Conservation (phyloP, 1,140 invertebrate species). For the Ceratina japonica region DNA sequence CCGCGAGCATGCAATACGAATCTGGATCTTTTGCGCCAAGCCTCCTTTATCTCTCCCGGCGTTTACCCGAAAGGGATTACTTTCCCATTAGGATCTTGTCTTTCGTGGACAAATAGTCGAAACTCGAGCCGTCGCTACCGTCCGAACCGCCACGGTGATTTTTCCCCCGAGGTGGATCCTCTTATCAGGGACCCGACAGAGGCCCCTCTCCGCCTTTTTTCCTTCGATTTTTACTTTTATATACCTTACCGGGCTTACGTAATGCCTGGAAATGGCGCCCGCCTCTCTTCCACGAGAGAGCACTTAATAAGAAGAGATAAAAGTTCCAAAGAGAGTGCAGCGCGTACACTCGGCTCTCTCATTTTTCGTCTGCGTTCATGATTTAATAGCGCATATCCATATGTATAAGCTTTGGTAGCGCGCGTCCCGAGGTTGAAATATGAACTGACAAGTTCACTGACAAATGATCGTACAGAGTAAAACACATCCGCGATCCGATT, state of each 20-base stretch:
- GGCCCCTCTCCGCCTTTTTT: background rate
- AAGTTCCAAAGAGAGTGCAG: too few species aligned
- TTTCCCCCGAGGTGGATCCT: slow-evolving; percentile 38
- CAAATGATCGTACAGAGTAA: background rate
- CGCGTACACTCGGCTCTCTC: too few species aligned
- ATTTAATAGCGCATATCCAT: too few species aligned
- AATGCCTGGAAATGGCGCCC: background rate
- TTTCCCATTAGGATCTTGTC: slow-evolving; percentile 75
- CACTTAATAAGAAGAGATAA: background rate
- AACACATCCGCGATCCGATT: background rate
- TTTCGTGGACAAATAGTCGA: slow-evolving; percentile 70
- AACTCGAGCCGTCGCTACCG: slow-evolving; percentile 51
- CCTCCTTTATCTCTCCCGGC: slow-evolving; percentile 60
- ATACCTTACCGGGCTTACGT: background rate
- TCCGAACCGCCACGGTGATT: slow-evolving; percentile 42
- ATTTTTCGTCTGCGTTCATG: background rate
- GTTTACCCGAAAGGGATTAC: slow-evolving; percentile 69
- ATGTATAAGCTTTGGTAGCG: too few species aligned
- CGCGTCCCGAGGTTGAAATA: background rate
- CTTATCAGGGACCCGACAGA: slow-evolving; percentile 44
- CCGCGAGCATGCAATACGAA: slow-evolving; percentile 48
- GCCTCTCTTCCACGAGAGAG: background rate
- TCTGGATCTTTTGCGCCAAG: slow-evolving; percentile 43
- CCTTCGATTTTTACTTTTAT: slow-evolving; percentile 13
- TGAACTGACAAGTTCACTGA: background rate